A percentile compares a stretch with the other conserved stretches of the same genome.
Evolutionary conservation across 2,888 invertebrate genomes (phyloP).

Genomic region (Argyresthia albistria): DNA sequence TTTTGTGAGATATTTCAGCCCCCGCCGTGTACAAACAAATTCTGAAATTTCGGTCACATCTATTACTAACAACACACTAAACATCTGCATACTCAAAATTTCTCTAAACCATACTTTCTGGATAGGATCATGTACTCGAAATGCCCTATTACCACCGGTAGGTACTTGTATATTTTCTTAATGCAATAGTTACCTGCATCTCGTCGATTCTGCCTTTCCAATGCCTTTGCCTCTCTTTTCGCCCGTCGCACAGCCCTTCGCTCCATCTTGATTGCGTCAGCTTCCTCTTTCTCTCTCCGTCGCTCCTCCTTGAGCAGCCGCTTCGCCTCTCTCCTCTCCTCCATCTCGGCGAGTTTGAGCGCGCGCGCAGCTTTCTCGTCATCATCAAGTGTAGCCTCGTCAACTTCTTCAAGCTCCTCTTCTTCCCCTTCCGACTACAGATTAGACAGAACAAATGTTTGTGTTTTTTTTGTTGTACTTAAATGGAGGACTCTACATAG

Average conservation of each 20-base stretch:
- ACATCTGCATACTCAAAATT: too few relatives aligned
- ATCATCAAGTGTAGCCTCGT: constrained; percentile 49
- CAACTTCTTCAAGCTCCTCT: constrained; percentile 50
- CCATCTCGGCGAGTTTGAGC: constrained; percentile 29
- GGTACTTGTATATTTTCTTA: too few relatives aligned
- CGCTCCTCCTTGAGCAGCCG: constrained; percentile 30
- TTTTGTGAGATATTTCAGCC: too few relatives aligned
- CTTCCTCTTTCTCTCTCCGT: constrained; percentile 32
- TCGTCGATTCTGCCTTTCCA: constrained; percentile 38
- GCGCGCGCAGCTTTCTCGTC: constrained; percentile 47
- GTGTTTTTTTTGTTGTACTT: too few relatives aligned
- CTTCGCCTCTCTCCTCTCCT: constrained; percentile 30
- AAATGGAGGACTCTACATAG: too few relatives aligned
- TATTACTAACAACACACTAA: too few relatives aligned
- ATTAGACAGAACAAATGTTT: too few relatives aligned
- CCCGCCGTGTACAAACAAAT: too few relatives aligned
- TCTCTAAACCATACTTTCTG: too few relatives aligned
- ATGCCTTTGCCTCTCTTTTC: constrained; percentile 41
- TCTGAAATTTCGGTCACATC: too few relatives aligned
- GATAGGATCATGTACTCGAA: too few relatives aligned
- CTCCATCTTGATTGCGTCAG: constrained; percentile 34
- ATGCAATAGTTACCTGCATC: constrained; percentile 42
- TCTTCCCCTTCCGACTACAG: constrained; percentile 25
- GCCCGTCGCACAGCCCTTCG: constrained; percentile 39
- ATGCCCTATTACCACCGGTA: too few relatives aligned